Evolutionary conservation across 2,113 vertebrate species (phyloP).

Genomic region (Actenoides hombroni): DNA sequence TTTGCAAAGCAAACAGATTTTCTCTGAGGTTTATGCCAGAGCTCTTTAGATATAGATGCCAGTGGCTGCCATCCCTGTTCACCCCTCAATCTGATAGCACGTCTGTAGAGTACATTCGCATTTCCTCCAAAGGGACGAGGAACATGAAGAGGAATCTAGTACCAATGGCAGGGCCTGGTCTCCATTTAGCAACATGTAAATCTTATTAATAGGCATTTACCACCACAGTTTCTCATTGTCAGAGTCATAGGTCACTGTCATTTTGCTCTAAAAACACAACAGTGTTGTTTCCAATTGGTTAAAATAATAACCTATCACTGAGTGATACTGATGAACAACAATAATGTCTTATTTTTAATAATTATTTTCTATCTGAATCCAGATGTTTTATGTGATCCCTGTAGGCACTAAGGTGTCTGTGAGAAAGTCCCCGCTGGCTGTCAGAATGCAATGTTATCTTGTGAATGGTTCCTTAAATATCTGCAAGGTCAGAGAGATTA

Average conservation of each 20-base stretch:
- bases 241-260: neutral
- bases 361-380: constrained; percentile 8
- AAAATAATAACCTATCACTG: neutral
- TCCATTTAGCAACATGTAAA: neutral
- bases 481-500: constrained; percentile 71
- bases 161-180: neutral
- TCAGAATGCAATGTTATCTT: constrained; percentile 47
- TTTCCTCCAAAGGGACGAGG: neutral
- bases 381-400: constrained; percentile 32
- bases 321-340: neutral
- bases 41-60: neutral
- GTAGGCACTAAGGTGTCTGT: constrained; percentile 45
- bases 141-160: neutral
- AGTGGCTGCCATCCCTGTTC: neutral
- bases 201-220: neutral
- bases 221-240: neutral
- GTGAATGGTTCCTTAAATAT: constrained; percentile 66
- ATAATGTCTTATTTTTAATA: neutral
- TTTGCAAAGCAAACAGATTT: neutral
- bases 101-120: neutral
- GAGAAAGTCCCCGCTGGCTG: constrained; percentile 46
- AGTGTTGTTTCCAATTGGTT: neutral
- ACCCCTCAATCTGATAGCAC: neutral
- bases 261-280: neutral
- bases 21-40: neutral